phyloP scores from a whole-genome alignment of 2,888 invertebrate genomes.

The Harpagoxenus sublaevis region DNA sequence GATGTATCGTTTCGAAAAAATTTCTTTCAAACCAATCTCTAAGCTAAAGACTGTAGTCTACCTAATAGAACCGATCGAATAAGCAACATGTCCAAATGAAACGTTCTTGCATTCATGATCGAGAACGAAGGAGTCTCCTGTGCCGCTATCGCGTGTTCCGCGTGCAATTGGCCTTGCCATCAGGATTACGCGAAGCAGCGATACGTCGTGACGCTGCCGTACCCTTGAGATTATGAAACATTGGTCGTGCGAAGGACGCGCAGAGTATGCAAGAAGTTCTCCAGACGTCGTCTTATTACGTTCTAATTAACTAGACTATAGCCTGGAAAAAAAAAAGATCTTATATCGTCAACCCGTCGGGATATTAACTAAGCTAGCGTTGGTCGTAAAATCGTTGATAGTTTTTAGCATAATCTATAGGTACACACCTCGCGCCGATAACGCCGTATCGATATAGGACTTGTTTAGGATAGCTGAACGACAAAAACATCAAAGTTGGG shows the following conservation, averaged over 20 bases:
- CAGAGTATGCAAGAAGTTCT: conserved; percentile 53
- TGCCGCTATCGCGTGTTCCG: neutral
- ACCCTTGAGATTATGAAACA: neutral
- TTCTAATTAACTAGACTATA: conserved; percentile 42
- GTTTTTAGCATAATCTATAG: conserved; percentile 66
- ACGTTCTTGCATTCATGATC: conserved; percentile 57
- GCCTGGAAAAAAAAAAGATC: conserved; percentile 56
- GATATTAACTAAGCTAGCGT: conserved; percentile 71
- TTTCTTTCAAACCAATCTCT: conserved; percentile 57
- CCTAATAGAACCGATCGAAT: conserved; percentile 44
- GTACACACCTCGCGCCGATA: conserved; percentile 61
- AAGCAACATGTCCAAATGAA: conserved; percentile 41
- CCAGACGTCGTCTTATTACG: conserved; percentile 42
- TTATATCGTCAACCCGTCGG: conserved; percentile 65
- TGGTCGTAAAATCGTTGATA: conserved; percentile 76
- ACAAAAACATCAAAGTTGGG: conserved; percentile 76
- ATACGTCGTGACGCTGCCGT: neutral
- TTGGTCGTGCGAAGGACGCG: conserved; percentile 28
- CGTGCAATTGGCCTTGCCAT: neutral
- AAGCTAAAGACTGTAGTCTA: conserved; percentile 39
- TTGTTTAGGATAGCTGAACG: conserved; percentile 72
- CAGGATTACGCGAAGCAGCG: neutral
- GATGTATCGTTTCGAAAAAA: conserved; percentile 60
- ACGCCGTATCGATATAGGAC: conserved; percentile 66
- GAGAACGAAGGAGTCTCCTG: neutral